Base-by-base conservation (phyloP, 2,797 vertebrate genomes). In the Tenualosa thibaudeaui region DNA sequence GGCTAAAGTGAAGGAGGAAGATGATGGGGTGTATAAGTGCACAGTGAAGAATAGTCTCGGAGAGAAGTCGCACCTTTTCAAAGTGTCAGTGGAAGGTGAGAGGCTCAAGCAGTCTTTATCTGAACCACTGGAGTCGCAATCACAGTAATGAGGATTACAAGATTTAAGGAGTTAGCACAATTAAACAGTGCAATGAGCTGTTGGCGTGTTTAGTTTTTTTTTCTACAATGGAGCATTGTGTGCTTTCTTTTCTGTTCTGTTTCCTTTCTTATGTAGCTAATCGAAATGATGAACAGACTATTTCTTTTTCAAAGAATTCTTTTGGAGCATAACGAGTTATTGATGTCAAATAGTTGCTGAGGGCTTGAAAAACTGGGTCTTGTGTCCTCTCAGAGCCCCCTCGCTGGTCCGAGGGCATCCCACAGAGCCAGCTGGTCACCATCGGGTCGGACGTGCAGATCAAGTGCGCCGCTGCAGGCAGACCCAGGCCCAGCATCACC, bases 11-110 rank as follows among this genome's bases (percentile, higher is more conserved):
- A 94, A 94, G 6, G 92, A 94, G 26, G 88, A 40, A 0, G 97
- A 98, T 83, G 91, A 90, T 75, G 98, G 98, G n/a, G 95, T 93
- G 7, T 99, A 99, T 90, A 94, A 93, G 82, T 99, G 98, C 85
- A 95, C 86, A 0, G 97, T 96, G n/a, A 91, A 85, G 83, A 99
- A 98, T 91, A 82, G 87, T 78, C 89, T 93, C 84, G 98, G 97
- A 85, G 91, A 93, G 54, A 88, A 17, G 0, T 92, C 91, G 2
- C 97, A 98, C 40, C 93, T 96, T 89, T 98, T 98, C 89, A 92
- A 93, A 0, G 96, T 99, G 17, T 93, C 89, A 0, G 96, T 99
- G 31, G 96, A 99, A 97, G 98, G 98, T 99, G 92, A 88, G 82
- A 53, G 9, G 58, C 7, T 24, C 58, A 22, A 17, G 19, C 54